Conservation (phyloP, 2,888 invertebrate genomes). For the Myathropa florea region DNA sequence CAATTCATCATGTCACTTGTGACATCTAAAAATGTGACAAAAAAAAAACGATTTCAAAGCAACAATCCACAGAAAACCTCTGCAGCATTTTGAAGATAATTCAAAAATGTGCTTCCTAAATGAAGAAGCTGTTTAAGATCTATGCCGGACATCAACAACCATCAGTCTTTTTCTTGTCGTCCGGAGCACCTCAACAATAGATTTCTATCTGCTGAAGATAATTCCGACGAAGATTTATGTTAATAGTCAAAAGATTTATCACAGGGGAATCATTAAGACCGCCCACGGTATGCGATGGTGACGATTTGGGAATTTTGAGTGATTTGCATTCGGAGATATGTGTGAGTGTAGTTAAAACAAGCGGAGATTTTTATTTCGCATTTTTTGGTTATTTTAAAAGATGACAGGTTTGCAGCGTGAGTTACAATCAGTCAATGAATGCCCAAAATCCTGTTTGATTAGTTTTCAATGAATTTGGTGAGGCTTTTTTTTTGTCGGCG, state of each 20-base stretch:
- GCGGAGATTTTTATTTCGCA: not conserved
- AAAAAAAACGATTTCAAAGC: not conserved
- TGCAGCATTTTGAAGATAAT: not conserved
- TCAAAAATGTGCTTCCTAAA: not conserved
- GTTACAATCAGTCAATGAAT: no score
- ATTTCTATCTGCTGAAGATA: not conserved
- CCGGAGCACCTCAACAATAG: not conserved
- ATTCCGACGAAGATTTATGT: not conserved
- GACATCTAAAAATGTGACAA: no score
- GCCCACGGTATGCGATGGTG: not conserved
- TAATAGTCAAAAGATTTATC: not conserved
- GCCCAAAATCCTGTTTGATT: no score
- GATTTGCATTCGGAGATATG: not conserved
- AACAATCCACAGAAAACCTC: not conserved
- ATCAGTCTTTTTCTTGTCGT: not conserved
- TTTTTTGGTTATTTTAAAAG: no score
- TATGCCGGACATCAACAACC: not conserved
- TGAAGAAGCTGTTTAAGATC: not conserved
- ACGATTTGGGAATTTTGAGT: not conserved
- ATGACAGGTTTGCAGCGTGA: no score
- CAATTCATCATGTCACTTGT: no score
- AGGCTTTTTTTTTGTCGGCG: no score
- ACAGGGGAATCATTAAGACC: not conserved
- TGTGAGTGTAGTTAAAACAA: not conserved
- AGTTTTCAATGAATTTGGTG: no score